A percentile compares a stretch with the other conserved stretches of the same genome.
Evolutionary conservation across 2,113 vertebrate species (phyloP).

Genomic region (Pelecanus crispus): DNA sequence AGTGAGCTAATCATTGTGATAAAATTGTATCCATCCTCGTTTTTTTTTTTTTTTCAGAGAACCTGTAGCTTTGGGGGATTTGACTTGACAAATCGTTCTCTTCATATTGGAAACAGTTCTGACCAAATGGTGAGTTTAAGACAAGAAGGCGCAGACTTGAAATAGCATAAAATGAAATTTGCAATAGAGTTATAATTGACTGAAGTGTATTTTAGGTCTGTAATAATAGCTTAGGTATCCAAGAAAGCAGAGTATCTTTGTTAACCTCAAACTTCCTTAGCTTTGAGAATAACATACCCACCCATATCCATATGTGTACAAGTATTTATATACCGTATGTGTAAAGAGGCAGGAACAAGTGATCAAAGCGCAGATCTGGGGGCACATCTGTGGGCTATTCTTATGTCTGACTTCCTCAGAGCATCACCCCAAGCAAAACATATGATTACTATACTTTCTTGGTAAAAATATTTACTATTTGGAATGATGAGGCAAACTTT

Average conservation of each 20-base stretch:
- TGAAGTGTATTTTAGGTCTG: neutral
- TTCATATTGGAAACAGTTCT: conserved; percentile 84
- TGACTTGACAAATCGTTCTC: conserved; percentile 91
- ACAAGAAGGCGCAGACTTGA: neutral
- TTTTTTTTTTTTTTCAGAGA: conserved; percentile 77
- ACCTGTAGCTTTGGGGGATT: conserved; percentile 98
- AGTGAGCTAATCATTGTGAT: neutral
- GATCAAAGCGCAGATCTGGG: neutral
- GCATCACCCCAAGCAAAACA: neutral
- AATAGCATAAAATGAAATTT: conserved; percentile 1
- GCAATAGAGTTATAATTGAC: neutral
- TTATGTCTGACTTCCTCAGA: neutral
- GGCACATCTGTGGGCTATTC: neutral
- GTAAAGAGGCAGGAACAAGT: neutral
- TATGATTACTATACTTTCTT: neutral
- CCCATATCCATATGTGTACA: neutral
- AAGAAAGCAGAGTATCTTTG: neutral
- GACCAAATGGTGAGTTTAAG: conserved; percentile 82
- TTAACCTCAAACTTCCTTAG: conserved; percentile 20
- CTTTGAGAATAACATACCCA: conserved; percentile 24
- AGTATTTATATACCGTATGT: neutral
- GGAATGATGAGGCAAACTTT: neutral
- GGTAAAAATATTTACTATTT: neutral
- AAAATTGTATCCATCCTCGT: neutral
- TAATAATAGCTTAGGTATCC: conserved; percentile 28